These are phyloP conservation scores for Phymastichus coffea DNA, from an alignment of 1,140 invertebrate genomes.

Conservation along the genomic window DNA sequence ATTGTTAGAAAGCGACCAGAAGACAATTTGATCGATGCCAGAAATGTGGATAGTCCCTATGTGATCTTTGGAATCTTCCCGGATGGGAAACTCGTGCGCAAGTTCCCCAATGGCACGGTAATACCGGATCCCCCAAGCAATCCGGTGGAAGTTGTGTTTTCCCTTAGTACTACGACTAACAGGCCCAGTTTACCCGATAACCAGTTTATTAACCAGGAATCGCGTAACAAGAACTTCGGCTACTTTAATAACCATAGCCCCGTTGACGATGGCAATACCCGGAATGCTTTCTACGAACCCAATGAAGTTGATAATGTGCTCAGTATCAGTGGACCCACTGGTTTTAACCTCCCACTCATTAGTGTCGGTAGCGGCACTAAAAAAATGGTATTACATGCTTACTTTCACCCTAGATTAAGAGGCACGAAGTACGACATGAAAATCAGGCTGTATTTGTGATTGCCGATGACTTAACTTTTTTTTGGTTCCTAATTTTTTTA, in stretches of 20 bases:
- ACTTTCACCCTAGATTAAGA: slow-evolving; percentile 17
- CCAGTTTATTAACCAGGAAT: slow-evolving; percentile 41
- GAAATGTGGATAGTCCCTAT: slow-evolving; percentile 68
- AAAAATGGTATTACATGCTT: slow-evolving; percentile 47
- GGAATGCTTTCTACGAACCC: slow-evolving; percentile 38
- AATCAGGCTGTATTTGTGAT: no score
- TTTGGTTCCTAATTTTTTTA: slow-evolving; percentile 36
- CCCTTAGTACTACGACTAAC: slow-evolving; percentile 53
- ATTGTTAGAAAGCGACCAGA: slow-evolving; percentile 71
- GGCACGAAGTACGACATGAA: slow-evolving; percentile 30
- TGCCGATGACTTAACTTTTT: slow-evolving; percentile 29
- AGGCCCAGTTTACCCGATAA: slow-evolving; percentile 44
- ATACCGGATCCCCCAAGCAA: slow-evolving; percentile 65
- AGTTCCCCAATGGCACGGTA: slow-evolving; percentile 72
- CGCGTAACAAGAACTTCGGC: slow-evolving; percentile 43
- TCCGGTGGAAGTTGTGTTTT: slow-evolving; percentile 55
- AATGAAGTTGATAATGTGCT: slow-evolving; percentile 51
- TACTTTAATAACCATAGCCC: slow-evolving; percentile 45
- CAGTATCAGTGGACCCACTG: slow-evolving; percentile 38
- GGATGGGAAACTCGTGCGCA: slow-evolving; percentile 71
- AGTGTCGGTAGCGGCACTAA: slow-evolving; percentile 46
- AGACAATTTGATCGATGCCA: slow-evolving; percentile 63
- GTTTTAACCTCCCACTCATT: slow-evolving; percentile 41
- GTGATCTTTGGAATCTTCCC: slow-evolving; percentile 71
- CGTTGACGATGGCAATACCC: slow-evolving; percentile 35